phyloP scores from a whole-genome alignment of 2,797 vertebrate genomes.

The Chrysocyon brachyurus region DNA sequence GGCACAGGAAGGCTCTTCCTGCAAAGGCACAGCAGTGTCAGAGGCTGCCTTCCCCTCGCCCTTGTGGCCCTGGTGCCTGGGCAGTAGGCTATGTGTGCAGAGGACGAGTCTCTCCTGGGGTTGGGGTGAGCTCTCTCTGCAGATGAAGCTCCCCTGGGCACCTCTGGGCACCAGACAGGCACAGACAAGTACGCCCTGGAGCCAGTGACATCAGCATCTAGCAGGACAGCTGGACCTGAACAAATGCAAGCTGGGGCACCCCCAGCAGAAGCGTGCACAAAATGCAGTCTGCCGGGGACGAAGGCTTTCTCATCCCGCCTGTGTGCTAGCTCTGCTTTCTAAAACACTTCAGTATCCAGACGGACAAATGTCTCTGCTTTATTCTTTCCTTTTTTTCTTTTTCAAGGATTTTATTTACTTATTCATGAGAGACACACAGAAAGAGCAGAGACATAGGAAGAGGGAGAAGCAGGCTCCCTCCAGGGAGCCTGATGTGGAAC shows the following conservation, averaged over 20 bases:
- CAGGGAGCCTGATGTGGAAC: not conserved
- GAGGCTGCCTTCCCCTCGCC: no score
- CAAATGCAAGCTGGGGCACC: not conserved
- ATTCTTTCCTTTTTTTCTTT: not conserved
- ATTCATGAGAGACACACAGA: no score
- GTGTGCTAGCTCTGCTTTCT: not conserved
- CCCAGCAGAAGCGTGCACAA: accelerated
- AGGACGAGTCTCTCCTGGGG: not conserved
- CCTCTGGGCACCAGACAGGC: not conserved
- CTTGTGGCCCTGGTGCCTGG: accelerated
- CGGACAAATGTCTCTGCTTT: not conserved
- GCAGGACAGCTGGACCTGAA: not conserved
- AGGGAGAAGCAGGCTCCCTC: not conserved
- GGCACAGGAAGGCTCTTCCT: not conserved
- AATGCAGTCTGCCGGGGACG: not conserved
- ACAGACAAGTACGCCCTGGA: no score
- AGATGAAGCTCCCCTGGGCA: not conserved
- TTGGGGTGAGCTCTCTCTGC: not conserved
- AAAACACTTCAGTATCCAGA: not conserved
- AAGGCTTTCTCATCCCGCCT: not conserved
- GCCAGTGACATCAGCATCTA: not conserved
- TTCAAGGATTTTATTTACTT: no score
- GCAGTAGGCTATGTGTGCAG: not conserved
- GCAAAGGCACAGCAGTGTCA: not conserved
- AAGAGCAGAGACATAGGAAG: not conserved